Conservation (phyloP, 1,140 invertebrate species). For the Belonocnema kinseyi region DNA sequence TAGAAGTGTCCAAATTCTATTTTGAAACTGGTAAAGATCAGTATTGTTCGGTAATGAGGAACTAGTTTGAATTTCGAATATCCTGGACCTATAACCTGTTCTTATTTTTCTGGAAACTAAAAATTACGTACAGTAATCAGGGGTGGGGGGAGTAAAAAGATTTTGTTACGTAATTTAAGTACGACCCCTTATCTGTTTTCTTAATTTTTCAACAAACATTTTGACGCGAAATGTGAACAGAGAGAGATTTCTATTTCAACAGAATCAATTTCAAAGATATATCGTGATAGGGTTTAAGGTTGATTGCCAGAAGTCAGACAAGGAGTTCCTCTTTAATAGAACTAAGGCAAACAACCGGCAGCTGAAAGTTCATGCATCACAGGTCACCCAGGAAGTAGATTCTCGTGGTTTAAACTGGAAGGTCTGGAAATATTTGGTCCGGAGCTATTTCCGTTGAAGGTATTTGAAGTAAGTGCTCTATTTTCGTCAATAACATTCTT, state of each 20-base stretch:
- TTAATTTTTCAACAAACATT: not conserved
- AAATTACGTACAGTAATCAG: no score
- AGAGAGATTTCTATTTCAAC: not conserved
- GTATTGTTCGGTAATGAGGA: no score
- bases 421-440: not conserved
- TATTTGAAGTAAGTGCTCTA: no score
- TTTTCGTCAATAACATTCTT: no score
- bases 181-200: not conserved
- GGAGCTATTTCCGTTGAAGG: not conserved
- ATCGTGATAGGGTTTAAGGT: not conserved
- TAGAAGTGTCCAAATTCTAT: no score
- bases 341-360: not conserved
- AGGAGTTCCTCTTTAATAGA: slow-evolving; percentile 23
- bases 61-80: no score
- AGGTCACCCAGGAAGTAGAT: slow-evolving; percentile 22
- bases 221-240: not conserved
- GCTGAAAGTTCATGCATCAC: slow-evolving; percentile 20
- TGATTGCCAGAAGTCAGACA: not conserved
- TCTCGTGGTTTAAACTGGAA: not conserved
- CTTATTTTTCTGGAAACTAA: no score
- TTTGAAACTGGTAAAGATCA: no score
- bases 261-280: not conserved
- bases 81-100: no score
- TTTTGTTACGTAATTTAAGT: no score
- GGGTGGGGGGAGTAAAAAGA: no score